A percentile compares a stretch with the other conserved stretches of the same genome.
Conservation (phyloP, 2,113 vertebrate species). For the Orycteropus afer region DNA sequence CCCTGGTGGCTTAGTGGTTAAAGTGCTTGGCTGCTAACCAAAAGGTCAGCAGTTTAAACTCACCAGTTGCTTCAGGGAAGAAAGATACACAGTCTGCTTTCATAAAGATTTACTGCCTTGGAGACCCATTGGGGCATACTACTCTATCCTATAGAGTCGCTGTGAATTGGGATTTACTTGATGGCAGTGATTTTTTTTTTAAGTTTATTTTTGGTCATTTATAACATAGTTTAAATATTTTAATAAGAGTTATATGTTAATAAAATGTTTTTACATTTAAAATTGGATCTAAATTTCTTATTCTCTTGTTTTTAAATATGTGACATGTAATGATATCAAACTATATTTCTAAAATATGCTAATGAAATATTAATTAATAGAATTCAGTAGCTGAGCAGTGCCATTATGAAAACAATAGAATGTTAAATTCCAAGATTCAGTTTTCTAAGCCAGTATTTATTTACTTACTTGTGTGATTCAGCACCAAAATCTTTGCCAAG, state of each 20-base stretch:
- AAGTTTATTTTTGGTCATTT: background rate
- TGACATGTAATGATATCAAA: background rate
- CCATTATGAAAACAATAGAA: background rate
- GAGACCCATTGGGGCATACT: background rate
- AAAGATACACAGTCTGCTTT: background rate
- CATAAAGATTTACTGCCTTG: background rate
- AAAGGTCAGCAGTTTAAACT: no score
- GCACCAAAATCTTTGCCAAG: background rate
- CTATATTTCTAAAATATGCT: background rate
- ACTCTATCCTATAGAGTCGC: background rate
- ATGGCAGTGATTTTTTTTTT: background rate
- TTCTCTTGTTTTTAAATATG: background rate
- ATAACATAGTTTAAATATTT: background rate
- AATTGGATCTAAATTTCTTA: background rate
- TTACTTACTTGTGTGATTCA: background rate
- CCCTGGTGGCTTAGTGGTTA: no score
- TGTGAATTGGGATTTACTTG: background rate
- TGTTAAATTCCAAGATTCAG: background rate
- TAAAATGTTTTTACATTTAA: background rate
- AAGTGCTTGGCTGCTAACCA: no score
- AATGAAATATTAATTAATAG: slow-evolving; percentile 48
- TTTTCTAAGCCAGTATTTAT: background rate
- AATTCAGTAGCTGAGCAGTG: slow-evolving; percentile 22
- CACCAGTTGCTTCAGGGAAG: no score
- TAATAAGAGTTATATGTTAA: no score